Percentiles rank a stretch among this genome's conserved stretches.
Evolutionary conservation across 2,113 vertebrate genomes (phyloP).

Genomic region (Protobothrops flavoviridis): DNA sequence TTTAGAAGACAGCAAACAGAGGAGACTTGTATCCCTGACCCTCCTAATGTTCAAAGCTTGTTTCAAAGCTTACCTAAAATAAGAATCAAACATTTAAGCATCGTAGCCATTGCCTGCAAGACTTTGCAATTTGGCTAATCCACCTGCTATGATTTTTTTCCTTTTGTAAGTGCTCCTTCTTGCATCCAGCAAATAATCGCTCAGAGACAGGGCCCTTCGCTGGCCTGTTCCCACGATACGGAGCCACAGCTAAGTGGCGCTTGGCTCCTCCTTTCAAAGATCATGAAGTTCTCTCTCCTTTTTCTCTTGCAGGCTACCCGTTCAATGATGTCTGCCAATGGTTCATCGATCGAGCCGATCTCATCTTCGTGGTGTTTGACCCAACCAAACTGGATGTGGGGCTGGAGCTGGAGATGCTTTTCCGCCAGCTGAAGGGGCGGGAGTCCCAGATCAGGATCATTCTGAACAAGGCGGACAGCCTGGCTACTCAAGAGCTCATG

Average conservation of each 20-base stretch:
- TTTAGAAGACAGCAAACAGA: not conserved
- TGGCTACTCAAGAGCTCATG: constrained; percentile 96
- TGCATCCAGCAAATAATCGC: not conserved
- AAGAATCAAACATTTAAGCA: not conserved
- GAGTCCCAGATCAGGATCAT: constrained; percentile 99
- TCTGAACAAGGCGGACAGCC: constrained; percentile 94
- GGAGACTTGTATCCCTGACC: not conserved
- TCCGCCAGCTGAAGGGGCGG: constrained; percentile 92
- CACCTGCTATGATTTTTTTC: too few species aligned
- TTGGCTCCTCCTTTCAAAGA: not conserved
- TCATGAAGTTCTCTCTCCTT: constrained; percentile 51
- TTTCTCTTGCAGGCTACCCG: constrained; percentile 83
- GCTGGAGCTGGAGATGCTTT: constrained; percentile 94
- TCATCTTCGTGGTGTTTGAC: constrained; percentile 97
- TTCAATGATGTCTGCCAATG: constrained; percentile 99
- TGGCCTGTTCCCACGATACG: not conserved
- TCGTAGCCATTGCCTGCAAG: not conserved
- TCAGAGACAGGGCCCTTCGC: not conserved
- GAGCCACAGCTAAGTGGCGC: not conserved
- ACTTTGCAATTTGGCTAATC: not conserved
- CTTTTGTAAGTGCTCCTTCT: not conserved
- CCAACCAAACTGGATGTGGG: constrained; percentile 97
- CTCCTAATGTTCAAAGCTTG: not conserved
- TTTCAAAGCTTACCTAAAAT: not conserved
- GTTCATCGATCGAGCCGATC: constrained; percentile 97